These are phyloP conservation scores for Haliclystus octoradiatus DNA, from an alignment of 30 jellyfish, hydroid and myxozoan species.

Conservation along the genomic window DNA sequence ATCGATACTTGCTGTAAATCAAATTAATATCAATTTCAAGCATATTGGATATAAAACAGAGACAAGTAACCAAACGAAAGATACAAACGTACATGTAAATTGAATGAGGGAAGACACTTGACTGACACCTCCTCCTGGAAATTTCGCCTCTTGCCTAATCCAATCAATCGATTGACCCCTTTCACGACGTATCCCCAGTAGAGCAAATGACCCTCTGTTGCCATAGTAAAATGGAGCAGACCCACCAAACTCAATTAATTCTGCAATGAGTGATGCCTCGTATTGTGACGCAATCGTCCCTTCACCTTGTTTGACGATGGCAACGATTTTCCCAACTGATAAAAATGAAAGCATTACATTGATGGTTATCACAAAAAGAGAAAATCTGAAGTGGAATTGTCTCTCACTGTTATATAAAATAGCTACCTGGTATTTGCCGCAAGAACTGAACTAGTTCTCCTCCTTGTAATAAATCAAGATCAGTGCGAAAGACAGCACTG, in stretches of 20 bases:
- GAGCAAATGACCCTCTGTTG: constrained; percentile 57
- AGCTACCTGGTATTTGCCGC: constrained; percentile 30
- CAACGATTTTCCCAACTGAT: constrained; percentile 45
- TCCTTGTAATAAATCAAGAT: constrained; percentile 48
- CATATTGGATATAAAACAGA: background rate
- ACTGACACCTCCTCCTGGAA: constrained; percentile 61
- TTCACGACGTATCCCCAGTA: constrained; percentile 55
- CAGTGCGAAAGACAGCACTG: constrained; percentile 57
- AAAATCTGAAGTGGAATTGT: background rate
- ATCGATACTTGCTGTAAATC: constrained; percentile 24
- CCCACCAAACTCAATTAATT: constrained; percentile 63
- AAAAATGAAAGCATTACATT: background rate
- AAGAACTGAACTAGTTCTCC: constrained; percentile 17
- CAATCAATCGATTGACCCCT: constrained; percentile 42
- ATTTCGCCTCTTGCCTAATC: constrained; percentile 61
- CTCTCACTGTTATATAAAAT: background rate
- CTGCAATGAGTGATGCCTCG: constrained; percentile 24
- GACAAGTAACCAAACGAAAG: too few species aligned
- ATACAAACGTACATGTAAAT: constrained; percentile 27
- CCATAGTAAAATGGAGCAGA: constrained; percentile 62
- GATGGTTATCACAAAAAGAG: background rate
- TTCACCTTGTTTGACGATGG: constrained; percentile 75
- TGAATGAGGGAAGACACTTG: constrained; percentile 34
- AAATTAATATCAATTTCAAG: background rate
- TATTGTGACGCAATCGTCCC: constrained; percentile 29